Evolutionary conservation across 1,140 invertebrate genomes (phyloP).

Genomic region (Thereuonema tuberculata): DNA sequence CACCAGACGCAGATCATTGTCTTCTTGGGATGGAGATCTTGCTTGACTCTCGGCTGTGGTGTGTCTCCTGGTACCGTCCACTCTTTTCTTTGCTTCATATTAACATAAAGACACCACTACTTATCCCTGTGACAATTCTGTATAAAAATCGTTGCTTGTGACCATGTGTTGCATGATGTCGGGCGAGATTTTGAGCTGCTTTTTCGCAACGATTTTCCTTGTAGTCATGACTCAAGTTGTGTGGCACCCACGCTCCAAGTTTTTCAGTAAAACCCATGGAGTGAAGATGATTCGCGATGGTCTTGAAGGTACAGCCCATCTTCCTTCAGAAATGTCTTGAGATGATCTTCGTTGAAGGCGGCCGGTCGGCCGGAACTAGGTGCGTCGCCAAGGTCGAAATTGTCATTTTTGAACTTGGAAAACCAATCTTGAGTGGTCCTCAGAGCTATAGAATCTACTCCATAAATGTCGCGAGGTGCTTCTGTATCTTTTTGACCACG

Average conservation of each 20-base stretch:
- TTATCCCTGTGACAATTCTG: neutral
- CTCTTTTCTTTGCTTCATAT: too few relatives aligned
- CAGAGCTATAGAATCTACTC: neutral
- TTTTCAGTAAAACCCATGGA: too few relatives aligned
- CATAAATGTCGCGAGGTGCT: neutral
- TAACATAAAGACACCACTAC: too few relatives aligned
- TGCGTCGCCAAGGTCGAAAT: constrained; percentile 9
- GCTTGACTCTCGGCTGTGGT: neutral
- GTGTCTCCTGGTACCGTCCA: neutral
- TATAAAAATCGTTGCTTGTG: neutral
- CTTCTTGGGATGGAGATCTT: neutral
- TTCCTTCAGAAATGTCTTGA: constrained; percentile 10
- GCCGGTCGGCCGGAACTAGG: neutral
- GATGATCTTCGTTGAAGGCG: constrained; percentile 5
- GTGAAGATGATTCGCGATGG: constrained; percentile 1
- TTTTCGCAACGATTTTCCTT: neutral
- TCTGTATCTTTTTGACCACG: neutral
- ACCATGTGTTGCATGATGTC: neutral
- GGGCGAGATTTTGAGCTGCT: neutral
- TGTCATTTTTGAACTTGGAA: constrained; percentile 6
- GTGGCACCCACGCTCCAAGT: neutral
- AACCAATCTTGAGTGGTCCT: constrained; percentile 5
- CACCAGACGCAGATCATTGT: too few relatives aligned
- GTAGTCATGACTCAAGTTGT: neutral
- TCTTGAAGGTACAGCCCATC: constrained; percentile 7